A percentile compares a stretch with the other conserved stretches of the same genome.
Conservation (phyloP, 2,113 vertebrate species). For the Hystrix brachyura region DNA sequence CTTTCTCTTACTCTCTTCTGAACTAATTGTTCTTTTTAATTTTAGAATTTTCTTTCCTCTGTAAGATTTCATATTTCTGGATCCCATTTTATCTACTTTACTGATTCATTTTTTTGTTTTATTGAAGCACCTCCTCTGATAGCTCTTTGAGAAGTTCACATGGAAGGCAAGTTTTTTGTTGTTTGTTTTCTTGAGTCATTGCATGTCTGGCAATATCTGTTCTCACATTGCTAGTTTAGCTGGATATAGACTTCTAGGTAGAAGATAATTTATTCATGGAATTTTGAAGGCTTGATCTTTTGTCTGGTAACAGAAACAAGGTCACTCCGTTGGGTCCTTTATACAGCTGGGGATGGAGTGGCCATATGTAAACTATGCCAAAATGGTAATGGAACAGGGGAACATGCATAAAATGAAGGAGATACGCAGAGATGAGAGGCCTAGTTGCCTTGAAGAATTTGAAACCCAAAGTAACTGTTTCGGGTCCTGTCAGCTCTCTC, state of each 20-base stretch:
- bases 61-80: neutral
- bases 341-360: neutral
- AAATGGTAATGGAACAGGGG: neutral
- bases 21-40: neutral
- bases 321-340: neutral
- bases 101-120: neutral
- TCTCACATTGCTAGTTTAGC: neutral
- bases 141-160: neutral
- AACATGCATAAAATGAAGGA: neutral
- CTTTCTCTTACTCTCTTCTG: neutral
- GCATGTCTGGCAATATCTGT: neutral
- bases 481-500: neutral
- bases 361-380: neutral
- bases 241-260: constrained; percentile 25
- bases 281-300: neutral
- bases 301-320: neutral
- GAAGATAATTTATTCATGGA: neutral
- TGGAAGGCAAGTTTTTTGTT: neutral
- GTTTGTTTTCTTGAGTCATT: neutral
- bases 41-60: neutral
- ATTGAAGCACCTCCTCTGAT: neutral
- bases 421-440: neutral
- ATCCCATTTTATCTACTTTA: neutral
- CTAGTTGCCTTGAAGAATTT: neutral
- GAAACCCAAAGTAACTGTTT: neutral